Evolutionary conservation across 1,140 invertebrate species (phyloP).

Genomic region (Drosophila chauvacae): DNA sequence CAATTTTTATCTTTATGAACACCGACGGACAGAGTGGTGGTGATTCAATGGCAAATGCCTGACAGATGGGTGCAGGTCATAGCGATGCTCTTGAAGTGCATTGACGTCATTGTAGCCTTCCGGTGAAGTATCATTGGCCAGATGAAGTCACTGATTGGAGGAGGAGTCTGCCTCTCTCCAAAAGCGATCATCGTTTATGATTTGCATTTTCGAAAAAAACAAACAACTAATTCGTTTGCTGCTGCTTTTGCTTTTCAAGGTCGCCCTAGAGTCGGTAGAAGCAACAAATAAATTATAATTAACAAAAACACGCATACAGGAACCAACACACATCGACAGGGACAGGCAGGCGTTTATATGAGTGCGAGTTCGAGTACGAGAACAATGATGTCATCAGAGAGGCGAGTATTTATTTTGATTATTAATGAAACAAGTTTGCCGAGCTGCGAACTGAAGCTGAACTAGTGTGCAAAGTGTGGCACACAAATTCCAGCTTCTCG

Average conservation of each 20-base stretch:
- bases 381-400: constrained; percentile 76
- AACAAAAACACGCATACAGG: constrained; percentile 54
- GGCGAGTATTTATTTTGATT: constrained; percentile 58
- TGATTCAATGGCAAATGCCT: constrained; percentile 43
- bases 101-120: constrained; percentile 41
- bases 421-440: constrained; percentile 74
- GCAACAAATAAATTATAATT: constrained; percentile 77
- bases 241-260: constrained; percentile 48
- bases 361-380: constrained; percentile 58
- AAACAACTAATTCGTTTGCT: constrained; percentile 17
- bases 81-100: constrained; percentile 30
- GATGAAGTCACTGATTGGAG: constrained; percentile 35
- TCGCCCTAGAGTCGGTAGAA: constrained; percentile 65
- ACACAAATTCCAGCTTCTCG: constrained; percentile 14
- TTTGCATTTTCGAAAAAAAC: constrained; percentile 43
- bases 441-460: constrained; percentile 25
- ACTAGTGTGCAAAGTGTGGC: constrained; percentile 4
- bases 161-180: background rate
- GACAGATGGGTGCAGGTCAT: constrained; percentile 46
- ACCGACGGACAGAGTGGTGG: constrained; percentile 16
- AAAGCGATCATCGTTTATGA: constrained; percentile 30
- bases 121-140: constrained; percentile 30
- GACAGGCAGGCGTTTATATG: constrained; percentile 3
- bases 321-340: constrained; percentile 30
- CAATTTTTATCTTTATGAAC: constrained; percentile 61